Conservation (phyloP, 2,113 vertebrate genomes). For the Murina feae region DNA sequence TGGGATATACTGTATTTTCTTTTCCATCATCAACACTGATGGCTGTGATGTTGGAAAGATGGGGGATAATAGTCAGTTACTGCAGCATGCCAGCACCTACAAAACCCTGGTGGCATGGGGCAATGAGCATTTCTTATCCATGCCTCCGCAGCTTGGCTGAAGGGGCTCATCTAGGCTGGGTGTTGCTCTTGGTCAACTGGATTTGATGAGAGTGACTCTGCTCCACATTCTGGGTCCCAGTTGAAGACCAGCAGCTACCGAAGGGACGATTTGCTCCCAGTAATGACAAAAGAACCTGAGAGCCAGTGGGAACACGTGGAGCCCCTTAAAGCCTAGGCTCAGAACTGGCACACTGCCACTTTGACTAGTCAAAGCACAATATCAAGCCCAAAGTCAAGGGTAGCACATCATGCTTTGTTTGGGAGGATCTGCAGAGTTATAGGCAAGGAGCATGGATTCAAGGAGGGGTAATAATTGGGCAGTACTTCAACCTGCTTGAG, state of each 20-base stretch:
- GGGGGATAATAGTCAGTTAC: neutral
- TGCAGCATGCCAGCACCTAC: neutral
- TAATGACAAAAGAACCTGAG: neutral
- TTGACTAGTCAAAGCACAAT: neutral
- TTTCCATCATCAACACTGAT: neutral
- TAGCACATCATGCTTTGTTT: neutral
- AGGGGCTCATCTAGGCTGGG: neutral
- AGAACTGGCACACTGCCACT: neutral
- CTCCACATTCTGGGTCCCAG: neutral
- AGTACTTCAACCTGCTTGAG: neutral
- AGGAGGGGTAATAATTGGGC: neutral
- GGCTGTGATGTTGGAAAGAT: neutral
- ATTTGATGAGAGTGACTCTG: neutral
- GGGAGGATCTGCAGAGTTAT: neutral
- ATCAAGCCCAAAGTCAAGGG: neutral
- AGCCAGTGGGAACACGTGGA: neutral
- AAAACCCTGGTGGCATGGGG: neutral
- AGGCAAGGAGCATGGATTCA: neutral
- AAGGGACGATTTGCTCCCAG: neutral
- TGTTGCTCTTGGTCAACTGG: neutral
- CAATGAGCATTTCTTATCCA: neutral
- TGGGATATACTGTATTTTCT: neutral
- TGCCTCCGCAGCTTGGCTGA: neutral
- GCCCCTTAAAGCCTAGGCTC: neutral
- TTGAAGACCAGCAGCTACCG: neutral